A percentile compares a stretch with the other conserved stretches of the same genome.
Conservation (phyloP, 2,113 vertebrate genomes). For the Falcunculus frontatus region DNA sequence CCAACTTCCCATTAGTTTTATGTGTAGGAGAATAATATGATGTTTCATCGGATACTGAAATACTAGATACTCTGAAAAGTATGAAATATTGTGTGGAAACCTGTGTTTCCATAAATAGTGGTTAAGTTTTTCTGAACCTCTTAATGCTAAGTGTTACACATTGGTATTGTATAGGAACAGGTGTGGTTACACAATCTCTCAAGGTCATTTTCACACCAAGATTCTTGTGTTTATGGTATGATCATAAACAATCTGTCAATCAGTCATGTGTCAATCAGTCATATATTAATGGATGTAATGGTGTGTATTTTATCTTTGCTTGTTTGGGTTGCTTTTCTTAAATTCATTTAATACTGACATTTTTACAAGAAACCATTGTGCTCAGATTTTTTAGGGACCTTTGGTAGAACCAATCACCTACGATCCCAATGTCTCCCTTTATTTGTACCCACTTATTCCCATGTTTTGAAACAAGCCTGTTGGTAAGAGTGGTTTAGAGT, state of each 20-base stretch:
- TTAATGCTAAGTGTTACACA: neutral
- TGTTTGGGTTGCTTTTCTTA: neutral
- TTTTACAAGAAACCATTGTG: neutral
- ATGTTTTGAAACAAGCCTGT: neutral
- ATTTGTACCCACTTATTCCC: neutral
- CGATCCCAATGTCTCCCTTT: accelerated
- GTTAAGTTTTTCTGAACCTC: neutral
- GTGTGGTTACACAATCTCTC: neutral
- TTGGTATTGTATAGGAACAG: accelerated
- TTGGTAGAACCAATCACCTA: neutral
- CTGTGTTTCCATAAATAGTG: neutral
- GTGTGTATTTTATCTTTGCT: neutral
- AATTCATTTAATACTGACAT: neutral
- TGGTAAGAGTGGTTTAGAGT: neutral
- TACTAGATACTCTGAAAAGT: neutral
- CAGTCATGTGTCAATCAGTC: neutral
- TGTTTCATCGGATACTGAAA: neutral
- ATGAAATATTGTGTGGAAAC: neutral
- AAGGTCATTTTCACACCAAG: neutral
- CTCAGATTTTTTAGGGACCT: neutral
- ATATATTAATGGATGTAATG: neutral
- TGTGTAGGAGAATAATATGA: neutral
- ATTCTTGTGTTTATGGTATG: neutral
- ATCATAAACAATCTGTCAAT: neutral
- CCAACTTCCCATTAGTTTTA: neutral